Conservation (phyloP, 2,797 vertebrate genomes). For the Etheostoma nigrum region DNA sequence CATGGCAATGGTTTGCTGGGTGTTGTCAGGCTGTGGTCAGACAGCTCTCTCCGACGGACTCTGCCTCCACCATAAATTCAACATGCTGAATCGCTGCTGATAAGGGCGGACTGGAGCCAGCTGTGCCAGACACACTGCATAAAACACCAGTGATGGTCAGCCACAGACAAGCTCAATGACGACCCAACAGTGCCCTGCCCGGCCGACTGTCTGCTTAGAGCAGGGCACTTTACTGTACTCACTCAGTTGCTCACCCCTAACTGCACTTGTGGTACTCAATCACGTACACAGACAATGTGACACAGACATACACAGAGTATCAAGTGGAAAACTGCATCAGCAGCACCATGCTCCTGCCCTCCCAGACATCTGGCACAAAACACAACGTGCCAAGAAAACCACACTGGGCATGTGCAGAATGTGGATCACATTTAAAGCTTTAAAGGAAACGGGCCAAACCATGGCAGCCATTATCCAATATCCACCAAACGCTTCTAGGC, state of each 20-base stretch:
- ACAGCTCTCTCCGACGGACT: not conserved
- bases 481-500: constrained; percentile 35
- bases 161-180: not conserved
- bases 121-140: constrained; percentile 21
- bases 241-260: constrained; percentile 18
- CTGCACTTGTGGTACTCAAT: constrained; percentile 37
- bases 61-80: constrained; percentile 2
- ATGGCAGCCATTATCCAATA: constrained; percentile 34
- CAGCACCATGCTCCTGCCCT: constrained; percentile 35
- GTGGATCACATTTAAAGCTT: constrained; percentile 60
- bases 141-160: constrained; percentile 11
- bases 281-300: constrained; percentile 13
- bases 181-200: not conserved
- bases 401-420: constrained; percentile 71
- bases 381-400: constrained; percentile 53
- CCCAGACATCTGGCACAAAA: constrained; percentile 64
- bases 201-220: not conserved
- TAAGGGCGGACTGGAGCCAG: constrained; percentile 12
- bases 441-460: constrained; percentile 54
- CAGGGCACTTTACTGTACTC: constrained; percentile 12
- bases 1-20: not conserved
- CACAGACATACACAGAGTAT: constrained; percentile 23
- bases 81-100: not conserved
- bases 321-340: constrained; percentile 55
- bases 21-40: constrained; percentile 2